Conservation (phyloP, 2,113 vertebrate species). For the Onychorhynchus coronatus region DNA sequence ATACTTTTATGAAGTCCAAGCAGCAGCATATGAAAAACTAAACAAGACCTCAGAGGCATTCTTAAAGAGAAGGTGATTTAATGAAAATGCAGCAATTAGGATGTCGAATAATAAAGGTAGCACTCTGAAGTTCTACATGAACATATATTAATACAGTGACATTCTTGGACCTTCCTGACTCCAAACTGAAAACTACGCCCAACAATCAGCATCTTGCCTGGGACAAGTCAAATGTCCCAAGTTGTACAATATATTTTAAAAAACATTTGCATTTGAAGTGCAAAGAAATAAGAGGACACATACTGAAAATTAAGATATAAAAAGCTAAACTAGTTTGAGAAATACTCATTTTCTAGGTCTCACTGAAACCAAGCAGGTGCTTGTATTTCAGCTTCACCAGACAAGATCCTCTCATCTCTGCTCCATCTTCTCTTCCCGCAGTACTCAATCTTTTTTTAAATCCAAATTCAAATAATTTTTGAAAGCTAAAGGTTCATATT, state of each 20-base stretch:
- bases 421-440: not conserved
- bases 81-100: not conserved
- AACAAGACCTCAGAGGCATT: not conserved
- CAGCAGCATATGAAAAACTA: not conserved
- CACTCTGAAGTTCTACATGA: not conserved
- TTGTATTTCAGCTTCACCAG: not conserved
- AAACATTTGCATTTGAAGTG: not conserved
- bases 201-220: not conserved
- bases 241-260: not conserved
- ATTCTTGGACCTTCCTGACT: not conserved
- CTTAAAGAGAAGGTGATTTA: not conserved
- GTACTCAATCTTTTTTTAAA: not conserved
- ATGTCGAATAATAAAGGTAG: not conserved
- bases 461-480: not conserved
- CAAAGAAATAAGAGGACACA: not conserved
- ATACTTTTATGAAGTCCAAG: not conserved
- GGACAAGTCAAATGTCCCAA: accelerated
- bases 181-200: not conserved
- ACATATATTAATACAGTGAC: not conserved
- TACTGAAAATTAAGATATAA: not conserved
- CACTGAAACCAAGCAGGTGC: not conserved
- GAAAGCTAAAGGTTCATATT: not conserved
- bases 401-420: not conserved
- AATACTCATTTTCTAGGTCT: not conserved
- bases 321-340: not conserved